Evolutionary conservation across 2,113 vertebrate species (phyloP).

Genomic region (Upupa epops): DNA sequence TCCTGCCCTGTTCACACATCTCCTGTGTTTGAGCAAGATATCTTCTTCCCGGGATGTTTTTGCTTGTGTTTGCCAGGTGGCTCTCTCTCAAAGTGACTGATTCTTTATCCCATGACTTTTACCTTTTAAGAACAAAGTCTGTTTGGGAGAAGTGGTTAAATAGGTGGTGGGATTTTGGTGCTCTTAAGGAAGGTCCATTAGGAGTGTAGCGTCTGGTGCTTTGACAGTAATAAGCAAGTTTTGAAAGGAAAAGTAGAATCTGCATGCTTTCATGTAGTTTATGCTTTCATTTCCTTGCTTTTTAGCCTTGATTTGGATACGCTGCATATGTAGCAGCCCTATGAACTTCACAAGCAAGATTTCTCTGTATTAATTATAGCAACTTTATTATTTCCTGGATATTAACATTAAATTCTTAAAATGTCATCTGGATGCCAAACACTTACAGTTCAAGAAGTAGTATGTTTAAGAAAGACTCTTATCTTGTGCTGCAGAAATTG

Average conservation of each 20-base stretch:
- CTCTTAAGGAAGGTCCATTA: neutral
- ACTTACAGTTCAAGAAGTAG: constrained; percentile 27
- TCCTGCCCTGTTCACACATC: fast-evolving
- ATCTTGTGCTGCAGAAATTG: constrained; percentile 9
- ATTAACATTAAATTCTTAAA: constrained; percentile 37
- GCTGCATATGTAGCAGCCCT: neutral
- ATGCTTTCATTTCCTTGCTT: constrained; percentile 13
- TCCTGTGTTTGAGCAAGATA: fast-evolving
- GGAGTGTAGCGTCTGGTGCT: neutral
- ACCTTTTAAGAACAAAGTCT: neutral
- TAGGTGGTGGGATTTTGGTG: neutral
- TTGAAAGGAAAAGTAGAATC: constrained; percentile 23
- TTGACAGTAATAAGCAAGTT: neutral
- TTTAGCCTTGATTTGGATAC: neutral
- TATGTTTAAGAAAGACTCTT: neutral
- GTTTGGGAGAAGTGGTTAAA: neutral
- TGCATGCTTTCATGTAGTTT: constrained; percentile 35
- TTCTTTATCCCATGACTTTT: neutral
- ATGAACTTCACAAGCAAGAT: constrained; percentile 12
- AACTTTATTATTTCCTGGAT: constrained; percentile 59
- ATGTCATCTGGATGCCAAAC: constrained; percentile 44
- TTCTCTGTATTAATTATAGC: constrained; percentile 33
- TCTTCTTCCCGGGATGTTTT: neutral
- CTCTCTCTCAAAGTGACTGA: fast-evolving
- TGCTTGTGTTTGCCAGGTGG: neutral